Percentiles rank a stretch among this genome's conserved stretches.
These are phyloP conservation scores for Rhynchomys soricoides DNA, from an alignment of 2,113 vertebrate species.

Conservation along the genomic window DNA sequence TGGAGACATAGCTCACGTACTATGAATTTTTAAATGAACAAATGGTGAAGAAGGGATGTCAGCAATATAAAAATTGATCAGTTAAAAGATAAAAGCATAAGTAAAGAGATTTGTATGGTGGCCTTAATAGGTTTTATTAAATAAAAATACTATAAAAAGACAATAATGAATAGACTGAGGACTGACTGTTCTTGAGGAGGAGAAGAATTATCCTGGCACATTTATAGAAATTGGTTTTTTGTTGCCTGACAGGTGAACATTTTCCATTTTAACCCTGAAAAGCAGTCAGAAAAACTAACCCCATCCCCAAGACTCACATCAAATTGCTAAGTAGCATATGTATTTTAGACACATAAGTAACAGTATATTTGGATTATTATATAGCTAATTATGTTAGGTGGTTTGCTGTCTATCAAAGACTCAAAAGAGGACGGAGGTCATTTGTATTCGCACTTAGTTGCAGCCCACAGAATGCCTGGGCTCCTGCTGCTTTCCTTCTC, in stretches of 20 bases:
- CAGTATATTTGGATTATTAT: constrained; percentile 14
- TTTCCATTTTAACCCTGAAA: constrained; percentile 81
- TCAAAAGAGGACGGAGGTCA: not conserved
- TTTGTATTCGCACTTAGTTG: not conserved
- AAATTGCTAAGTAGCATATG: not conserved
- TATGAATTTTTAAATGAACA: constrained; percentile 99
- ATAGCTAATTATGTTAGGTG: constrained; percentile 30
- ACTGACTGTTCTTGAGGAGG: constrained; percentile 85
- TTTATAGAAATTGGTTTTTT: constrained; percentile 89
- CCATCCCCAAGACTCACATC: not conserved
- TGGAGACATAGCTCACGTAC: constrained; percentile 96
- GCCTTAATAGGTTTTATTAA: constrained; percentile 99
- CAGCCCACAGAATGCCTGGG: not conserved
- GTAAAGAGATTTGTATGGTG: constrained; percentile 99
- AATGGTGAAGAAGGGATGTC: constrained; percentile 96
- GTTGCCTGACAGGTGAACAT: constrained; percentile 86
- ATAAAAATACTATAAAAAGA: constrained; percentile 98
- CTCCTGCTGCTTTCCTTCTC: not conserved
- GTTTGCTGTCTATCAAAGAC: not conserved
- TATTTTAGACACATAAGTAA: not conserved
- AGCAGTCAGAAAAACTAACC: constrained; percentile 63
- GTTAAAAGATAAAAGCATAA: constrained; percentile 95
- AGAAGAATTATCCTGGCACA: constrained; percentile 89
- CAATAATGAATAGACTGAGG: constrained; percentile 90
- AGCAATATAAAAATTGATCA: constrained; percentile 99